Evolutionary conservation across 2,888 invertebrate genomes (phyloP), one percentile per base, ranked within the genome.

Genomic region (Cacoxenus indagator): DNA sequence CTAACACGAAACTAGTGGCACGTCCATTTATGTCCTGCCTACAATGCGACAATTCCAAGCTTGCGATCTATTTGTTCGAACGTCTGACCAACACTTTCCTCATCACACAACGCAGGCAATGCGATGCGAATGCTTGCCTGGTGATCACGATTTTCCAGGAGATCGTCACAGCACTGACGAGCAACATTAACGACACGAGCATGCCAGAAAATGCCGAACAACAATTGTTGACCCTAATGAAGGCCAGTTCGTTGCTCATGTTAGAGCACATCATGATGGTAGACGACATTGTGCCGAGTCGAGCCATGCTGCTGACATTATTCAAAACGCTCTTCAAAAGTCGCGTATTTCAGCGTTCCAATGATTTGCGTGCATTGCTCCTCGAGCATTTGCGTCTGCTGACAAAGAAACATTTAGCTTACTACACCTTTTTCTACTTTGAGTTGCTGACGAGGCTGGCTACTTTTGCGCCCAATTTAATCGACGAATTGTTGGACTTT

Each of bases 231-330:
- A 77, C 77, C 2, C 70, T 88, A 1, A 64, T 88, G 27, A 82
- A 83, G 67, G 85, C 83, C 6, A 80, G 80, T 4, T 77, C 83
- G 19, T 67, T 84, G 11, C 75, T 82, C 1, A 76, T 85, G 43
- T 71, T 88, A n/a, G 88, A 88, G 69, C 88, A 88, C 69, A 74
- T 86, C 0, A 87, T 88, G 87, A 86, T 88, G 80, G 85, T 87
- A 0, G 87, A 88, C 67, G 87, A 88, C 62, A 76, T 85, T 65
- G 84, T 84, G 27, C 82, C 87, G 1, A 88, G 87, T 74, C 84
- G 85, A 1, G 70, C 72, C 0, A 75, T 85, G 55, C 69, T 88
- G 6, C 69, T 88, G 24, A 76, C 76, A 2, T 70, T 88, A 6
- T 80, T 87, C 19, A 81, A 76, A 4, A 77, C 76, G 1, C 67